Base-by-base conservation (phyloP, 1,140 invertebrate genomes). In the Drosophila kohkoa region DNA sequence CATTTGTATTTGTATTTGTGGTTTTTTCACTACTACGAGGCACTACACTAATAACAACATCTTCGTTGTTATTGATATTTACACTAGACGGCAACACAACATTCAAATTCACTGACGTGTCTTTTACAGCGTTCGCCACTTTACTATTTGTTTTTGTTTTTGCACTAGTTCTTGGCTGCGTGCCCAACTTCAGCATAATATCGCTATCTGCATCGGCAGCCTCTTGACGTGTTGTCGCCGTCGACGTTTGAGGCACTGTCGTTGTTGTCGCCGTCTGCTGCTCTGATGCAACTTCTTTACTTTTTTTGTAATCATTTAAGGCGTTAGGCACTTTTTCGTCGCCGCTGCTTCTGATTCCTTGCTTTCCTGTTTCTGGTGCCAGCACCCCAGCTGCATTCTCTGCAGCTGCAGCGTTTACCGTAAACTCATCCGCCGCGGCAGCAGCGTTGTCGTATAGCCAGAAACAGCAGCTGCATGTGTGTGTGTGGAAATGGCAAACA, bases 391-490 rank as follows among this genome's bases (percentile, higher is more conserved):
- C 59, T 35, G 64, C 49, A 45, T 43, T 43, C n/a, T 41, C 38
- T 38, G 35, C 30, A 48, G 60, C 64, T 48, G 59, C 41, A 38
- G 13, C 43, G 48, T 28, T 48, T 25, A 15, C 30, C 51, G 41
- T 8, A 25, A 54, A 35, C 60, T 38, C 71, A 65, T 87, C 85
- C 77, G 83, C 81, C 13, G 85, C 83, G 20, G 77, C 83, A 79
- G 76, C 83, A 79, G 76, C 83, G 67, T 81, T 83, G 71, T 88
- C 83, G 68, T 88, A 88, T n/a, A 88, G 67, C 85, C 83, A 88
- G 55, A 88, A 83, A 63, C 85, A 88, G 77, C 83, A 88, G 81
- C 83, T 88, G 81, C 62, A 10, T 16, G 30, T 38, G 35, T 35
- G 32, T 38, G 35, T 38, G 35, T 38, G 35, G 7, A 32, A 59